Evolutionary conservation across 2,113 vertebrate genomes (phyloP), one percentile per base, ranked within the genome.

Genomic region (Drymodes brunneopygia): DNA sequence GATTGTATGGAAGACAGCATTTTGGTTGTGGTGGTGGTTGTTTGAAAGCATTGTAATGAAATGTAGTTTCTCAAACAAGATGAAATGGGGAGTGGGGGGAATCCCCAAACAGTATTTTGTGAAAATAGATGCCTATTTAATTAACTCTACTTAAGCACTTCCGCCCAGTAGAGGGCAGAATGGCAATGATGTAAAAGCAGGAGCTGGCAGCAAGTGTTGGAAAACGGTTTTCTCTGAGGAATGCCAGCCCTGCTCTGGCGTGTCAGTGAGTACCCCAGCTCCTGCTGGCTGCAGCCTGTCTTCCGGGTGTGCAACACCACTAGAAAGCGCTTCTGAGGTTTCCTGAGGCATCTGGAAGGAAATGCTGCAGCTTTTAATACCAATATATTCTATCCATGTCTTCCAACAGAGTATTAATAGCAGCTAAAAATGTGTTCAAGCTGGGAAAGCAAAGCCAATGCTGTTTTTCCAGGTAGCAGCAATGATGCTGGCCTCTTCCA

Each of bases 221-320:
- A 7, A 85, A 81, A 36, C 0, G 1, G 1, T 25, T 58, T 54
- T 25, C 48, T 9, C 19, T 5, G 9, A 66, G 54, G 42, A 48
- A 6, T 3, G 25, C n/a, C 0, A 0, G 25, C 12, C 4, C 50
- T 25, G 31, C 24, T 65, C 8, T 15, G 45, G 9, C 0, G 0
- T 23, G 38, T 40, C 42, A 38, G 21, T 11, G 31, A 47, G 24
- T 13, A 42, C 25, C 5, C 7, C 56, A 65, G 19, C n/a, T 72
- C 45, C 56, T 38, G 9, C 18, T 48, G 77, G 33, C 56, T 31
- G 40, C 44, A 80, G 60, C 31, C n/a, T 50, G 40, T 20, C 14
- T 57, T 48, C 40, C 16, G 51, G 11, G 3, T 31, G 45, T 61
- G 42, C 60, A 53, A 7, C 24, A 14, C 28, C 11, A 11, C 60